A percentile compares a stretch with the other conserved stretches of the same genome.
These are phyloP conservation scores for Sebastes melanostomus DNA, from an alignment of 2,797 vertebrate species.

Conservation along the genomic window DNA sequence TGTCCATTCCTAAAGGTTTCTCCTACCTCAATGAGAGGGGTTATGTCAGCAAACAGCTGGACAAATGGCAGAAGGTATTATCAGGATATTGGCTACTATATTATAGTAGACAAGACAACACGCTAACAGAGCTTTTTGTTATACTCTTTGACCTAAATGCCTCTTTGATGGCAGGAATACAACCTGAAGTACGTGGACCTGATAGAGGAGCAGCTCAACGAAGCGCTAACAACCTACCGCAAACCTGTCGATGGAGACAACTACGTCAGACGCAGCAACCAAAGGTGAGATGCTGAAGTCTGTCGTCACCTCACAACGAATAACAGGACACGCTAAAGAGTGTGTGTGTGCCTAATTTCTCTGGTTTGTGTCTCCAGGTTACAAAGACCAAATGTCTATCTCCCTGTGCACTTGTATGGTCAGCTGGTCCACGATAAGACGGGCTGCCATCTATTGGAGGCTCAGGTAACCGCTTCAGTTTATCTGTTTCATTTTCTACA, in stretches of 20 bases:
- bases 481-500: neutral
- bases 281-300: slow-evolving; percentile 84
- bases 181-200: slow-evolving; percentile 98
- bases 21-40: slow-evolving; percentile 98
- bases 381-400: slow-evolving; percentile 96
- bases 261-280: slow-evolving; percentile 97
- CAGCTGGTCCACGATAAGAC: slow-evolving; percentile 98
- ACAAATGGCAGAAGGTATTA: slow-evolving; percentile 97
- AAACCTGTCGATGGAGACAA: slow-evolving; percentile 98
- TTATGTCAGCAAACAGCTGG: slow-evolving; percentile 96
- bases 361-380: slow-evolving; percentile 81
- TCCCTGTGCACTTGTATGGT: slow-evolving; percentile 97
- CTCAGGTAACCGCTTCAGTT: slow-evolving; percentile 85
- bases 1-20: slow-evolving; percentile 99
- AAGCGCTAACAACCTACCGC: slow-evolving; percentile 97
- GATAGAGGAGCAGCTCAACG: slow-evolving; percentile 97
- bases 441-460: slow-evolving; percentile 96
- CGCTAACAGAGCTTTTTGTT: neutral
- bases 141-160: neutral
- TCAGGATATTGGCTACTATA: neutral
- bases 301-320: neutral
- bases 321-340: neutral
- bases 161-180: slow-evolving; percentile 85
- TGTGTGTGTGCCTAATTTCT: neutral
- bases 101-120: neutral